Evolutionary conservation across 2,888 invertebrate genomes (phyloP), one percentile per base, ranked within the genome.

Genomic region (Nemotelus nigrinus): DNA sequence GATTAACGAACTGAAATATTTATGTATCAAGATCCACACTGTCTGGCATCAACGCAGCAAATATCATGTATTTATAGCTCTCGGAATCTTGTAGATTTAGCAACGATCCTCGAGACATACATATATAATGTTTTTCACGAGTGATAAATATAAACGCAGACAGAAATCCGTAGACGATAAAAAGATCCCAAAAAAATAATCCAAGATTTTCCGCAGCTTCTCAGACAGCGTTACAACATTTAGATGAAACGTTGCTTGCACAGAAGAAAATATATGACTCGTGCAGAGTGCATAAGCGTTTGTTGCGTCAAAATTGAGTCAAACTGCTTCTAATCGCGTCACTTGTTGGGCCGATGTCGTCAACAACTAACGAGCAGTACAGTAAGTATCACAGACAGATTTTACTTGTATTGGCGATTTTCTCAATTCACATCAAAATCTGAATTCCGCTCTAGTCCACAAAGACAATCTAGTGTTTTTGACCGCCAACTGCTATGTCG

Each of bases 91-190:
- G 53, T 70, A 41, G 55, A 70, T 70, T 70, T 70, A 55, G 70
- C 70, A 43, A 8, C 67, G 39, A n/a, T 25, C 8, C 41, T 68
- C 39, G 5, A 39, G 50, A 10, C 39, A 39, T 25, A 25, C 25
- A 25, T 25, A 25, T 25, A 25, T 25, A 10, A 53, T 41, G 55
- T 70, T 65, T 68, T 10, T 65, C 65, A 47, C 47, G 25, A 25
- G 53, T 70, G 53, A 55, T 74, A 74, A 74, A 74, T 63, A 63
- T 74, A 74, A 74, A 60, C 41, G 7, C 63, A 74, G 63, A 74
- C 74, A 74, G 25, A 43, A 74, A 74, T 63, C 50, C 48, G 50
- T 63, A 60, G 74, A 74, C 74, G 74, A 57, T 48, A 72, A 72
- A 45, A 60, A 57, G 47, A 58, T 58, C 47, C 45, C 39, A 74